Percentiles rank a stretch among this genome's conserved stretches.
Evolutionary conservation across 1,140 invertebrate genomes (phyloP).

Genomic region (Drosophila ogumai): DNA sequence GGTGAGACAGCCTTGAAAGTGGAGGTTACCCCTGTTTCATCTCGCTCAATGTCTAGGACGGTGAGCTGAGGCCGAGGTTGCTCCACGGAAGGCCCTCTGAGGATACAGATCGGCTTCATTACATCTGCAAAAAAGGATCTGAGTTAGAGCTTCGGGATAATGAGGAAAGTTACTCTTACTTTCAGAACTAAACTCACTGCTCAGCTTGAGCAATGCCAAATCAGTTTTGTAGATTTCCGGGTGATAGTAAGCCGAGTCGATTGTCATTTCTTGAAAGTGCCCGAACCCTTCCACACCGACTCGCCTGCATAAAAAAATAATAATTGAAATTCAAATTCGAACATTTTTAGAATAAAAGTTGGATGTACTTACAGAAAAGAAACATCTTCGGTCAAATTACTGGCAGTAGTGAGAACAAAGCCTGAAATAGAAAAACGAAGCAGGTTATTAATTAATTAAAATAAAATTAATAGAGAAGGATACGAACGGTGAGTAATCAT

Average conservation of each 20-base stretch:
- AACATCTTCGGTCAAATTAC: background rate
- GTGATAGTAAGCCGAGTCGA: background rate
- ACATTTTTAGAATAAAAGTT: background rate
- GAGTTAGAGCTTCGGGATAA: too few relatives aligned
- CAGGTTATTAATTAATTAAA: too few relatives aligned
- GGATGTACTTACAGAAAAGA: background rate
- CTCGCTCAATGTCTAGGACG: background rate
- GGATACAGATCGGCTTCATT: conserved; percentile 1
- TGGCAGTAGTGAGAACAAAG: conserved; percentile 3
- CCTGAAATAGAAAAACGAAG: background rate
- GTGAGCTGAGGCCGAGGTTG: too few relatives aligned
- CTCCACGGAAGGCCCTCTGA: too few relatives aligned
- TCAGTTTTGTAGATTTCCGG: background rate
- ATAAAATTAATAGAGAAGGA: background rate
- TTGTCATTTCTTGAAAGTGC: background rate
- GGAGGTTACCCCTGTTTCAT: rapidly evolving
- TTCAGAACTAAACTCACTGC: background rate
- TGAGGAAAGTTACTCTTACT: background rate
- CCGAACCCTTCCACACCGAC: background rate
- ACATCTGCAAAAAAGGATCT: background rate
- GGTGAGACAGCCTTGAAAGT: too few relatives aligned
- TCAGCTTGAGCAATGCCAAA: background rate
- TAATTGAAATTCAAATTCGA: background rate
- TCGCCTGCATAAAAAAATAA: background rate
- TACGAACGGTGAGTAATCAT: conserved; percentile 9